Conservation (phyloP, 2,888 invertebrate genomes). For the Eueremaeus valkanovi region DNA sequence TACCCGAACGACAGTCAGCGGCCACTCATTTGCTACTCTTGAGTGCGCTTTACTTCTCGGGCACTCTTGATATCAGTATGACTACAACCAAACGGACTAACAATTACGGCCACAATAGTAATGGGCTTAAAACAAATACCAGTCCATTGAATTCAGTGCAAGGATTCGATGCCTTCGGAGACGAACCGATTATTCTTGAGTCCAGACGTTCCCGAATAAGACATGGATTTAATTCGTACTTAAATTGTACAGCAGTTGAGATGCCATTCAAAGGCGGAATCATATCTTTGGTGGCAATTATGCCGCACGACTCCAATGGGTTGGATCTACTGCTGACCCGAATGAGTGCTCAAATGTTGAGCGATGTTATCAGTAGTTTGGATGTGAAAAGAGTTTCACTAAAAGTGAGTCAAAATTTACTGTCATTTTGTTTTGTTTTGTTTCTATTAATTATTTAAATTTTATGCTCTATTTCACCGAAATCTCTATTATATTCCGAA, state of each 20-base stretch:
- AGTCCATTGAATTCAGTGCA: slow-evolving; percentile 20
- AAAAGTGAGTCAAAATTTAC: slow-evolving; percentile 45
- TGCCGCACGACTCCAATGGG: slow-evolving; percentile 45
- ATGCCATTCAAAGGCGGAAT: slow-evolving; percentile 47
- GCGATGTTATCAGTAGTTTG: slow-evolving; percentile 47
- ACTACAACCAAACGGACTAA: slow-evolving; percentile 15
- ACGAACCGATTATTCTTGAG: slow-evolving; percentile 42
- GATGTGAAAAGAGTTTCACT: slow-evolving; percentile 46
- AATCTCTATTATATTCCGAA: too few relatives aligned
- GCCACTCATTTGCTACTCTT: slow-evolving; percentile 47
- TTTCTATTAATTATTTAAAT: neutral
- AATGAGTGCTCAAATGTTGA: slow-evolving; percentile 47
- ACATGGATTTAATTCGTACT: slow-evolving; percentile 45
- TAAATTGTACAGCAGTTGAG: slow-evolving; percentile 48
- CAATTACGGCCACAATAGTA: slow-evolving; percentile 12
- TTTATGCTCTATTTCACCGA: neutral
- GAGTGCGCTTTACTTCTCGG: slow-evolving; percentile 45
- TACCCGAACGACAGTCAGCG: slow-evolving; percentile 43
- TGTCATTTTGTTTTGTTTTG: neutral
- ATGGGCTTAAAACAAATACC: neutral
- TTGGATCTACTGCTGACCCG: slow-evolving; percentile 46
- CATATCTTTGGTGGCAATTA: slow-evolving; percentile 46
- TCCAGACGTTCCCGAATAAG: slow-evolving; percentile 45
- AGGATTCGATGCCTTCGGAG: slow-evolving; percentile 32
- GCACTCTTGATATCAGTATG: slow-evolving; percentile 42